Base-by-base conservation (phyloP, 2,113 vertebrate species). In the Scophthalmus maximus region DNA sequence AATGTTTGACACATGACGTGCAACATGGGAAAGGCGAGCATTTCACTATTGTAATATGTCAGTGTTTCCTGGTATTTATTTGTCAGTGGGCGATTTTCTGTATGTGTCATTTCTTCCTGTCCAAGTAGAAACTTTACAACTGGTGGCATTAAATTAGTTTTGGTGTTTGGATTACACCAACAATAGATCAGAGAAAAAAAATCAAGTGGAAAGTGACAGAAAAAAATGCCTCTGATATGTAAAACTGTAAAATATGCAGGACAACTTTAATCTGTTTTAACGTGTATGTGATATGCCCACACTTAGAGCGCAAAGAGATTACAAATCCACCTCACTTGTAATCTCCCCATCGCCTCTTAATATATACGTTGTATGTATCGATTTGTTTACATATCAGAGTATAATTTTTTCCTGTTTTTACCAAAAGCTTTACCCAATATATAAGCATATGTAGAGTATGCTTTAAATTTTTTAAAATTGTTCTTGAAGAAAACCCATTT, bases 41-140 rank as follows among this genome's bases (percentile, higher is more conserved):
- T 57, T 76, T 85, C 75, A 67, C 80, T 86, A 52, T 88, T 79
- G 80, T 87, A 82, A 75, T 85, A 86, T 88, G 85, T 91, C 82
- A 86, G 52, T 89, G 88, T 89, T 86, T 89, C 76, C 76, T 87
- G 78, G 71, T 92, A 91, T 91, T 91, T 92, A 88, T 91, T 91
- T 90, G 90, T 92, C 87, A 61, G 86, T 90, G 78, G 66, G 76
- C 64, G 84, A 65, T 87, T 88, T 85, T 81, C 57, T 91, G 76
- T 89, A 73, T 29, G 65, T 91, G 79, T 75, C 72, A 68, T 85
- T 79, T 68, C 47, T 83, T 84, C 42, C 42, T 76, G 80, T 88
- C 76, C 27, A 53, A 79, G 81, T 87, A 79, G 69, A 81, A 70
- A 52, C 73, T 82, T 88, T 75, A 59, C n/a, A n/a, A n/a, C 46